These are phyloP conservation scores for Sprattus sprattus DNA, from an alignment of 2,113 vertebrate genomes.

Conservation along the genomic window DNA sequence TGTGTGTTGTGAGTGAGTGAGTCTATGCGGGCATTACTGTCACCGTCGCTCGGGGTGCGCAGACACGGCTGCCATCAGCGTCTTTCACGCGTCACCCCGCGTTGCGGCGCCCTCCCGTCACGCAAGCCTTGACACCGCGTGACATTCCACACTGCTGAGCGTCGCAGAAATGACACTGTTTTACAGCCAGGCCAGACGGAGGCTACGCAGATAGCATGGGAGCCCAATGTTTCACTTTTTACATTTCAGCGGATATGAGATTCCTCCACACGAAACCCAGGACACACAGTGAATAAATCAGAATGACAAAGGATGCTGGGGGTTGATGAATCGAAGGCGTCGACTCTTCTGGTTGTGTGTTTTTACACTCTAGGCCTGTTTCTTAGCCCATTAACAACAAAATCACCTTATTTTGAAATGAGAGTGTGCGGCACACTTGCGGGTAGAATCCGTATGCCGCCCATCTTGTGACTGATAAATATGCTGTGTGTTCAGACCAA, in stretches of 20 bases:
- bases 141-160: constrained; percentile 25
- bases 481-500: constrained; percentile 43
- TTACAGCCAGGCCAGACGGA: background rate
- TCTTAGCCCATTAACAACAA: constrained; percentile 19
- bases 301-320: background rate
- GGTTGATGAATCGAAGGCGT: background rate
- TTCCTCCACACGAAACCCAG: background rate
- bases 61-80: constrained; percentile 67
- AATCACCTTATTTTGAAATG: background rate
- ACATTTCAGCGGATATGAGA: background rate
- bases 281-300: background rate
- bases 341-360: background rate
- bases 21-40: constrained; percentile 67
- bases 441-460: background rate
- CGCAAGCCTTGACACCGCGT: background rate
- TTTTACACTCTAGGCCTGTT: constrained; percentile 6
- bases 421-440: background rate
- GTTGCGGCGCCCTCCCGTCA: constrained; percentile 34
- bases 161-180: background rate
- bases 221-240: background rate
- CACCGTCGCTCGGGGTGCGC: constrained; percentile 64
- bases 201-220: background rate
- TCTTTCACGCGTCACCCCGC: constrained; percentile 74
- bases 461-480: constrained; percentile 43
- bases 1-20: background rate